Conservation (phyloP, 2,113 vertebrate genomes). For the Lucifuga dentata region DNA sequence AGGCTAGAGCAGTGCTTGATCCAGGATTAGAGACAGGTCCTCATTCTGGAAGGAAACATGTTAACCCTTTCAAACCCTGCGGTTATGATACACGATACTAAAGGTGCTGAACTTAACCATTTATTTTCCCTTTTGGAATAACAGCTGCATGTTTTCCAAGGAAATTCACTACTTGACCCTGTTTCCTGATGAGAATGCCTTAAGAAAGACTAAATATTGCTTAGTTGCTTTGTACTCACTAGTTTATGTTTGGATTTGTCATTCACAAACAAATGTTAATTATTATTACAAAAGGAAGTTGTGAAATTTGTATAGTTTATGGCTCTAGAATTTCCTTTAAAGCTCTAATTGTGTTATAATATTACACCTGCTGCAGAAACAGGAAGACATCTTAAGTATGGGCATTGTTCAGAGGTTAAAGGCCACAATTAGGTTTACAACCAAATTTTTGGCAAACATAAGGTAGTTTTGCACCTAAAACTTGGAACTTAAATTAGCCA, state of each 20-base stretch:
- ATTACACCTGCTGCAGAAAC: neutral
- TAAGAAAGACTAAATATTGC: slow-evolving; percentile 18
- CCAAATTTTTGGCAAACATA: neutral
- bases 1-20: slow-evolving; percentile 67
- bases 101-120: slow-evolving; percentile 65
- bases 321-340: neutral
- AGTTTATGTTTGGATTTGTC: slow-evolving; percentile 19
- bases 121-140: slow-evolving; percentile 58
- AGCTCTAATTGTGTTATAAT: neutral
- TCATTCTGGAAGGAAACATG: slow-evolving; percentile 58
- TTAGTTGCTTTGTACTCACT: slow-evolving; percentile 13
- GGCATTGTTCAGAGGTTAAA: neutral
- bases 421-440: neutral
- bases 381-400: too few species aligned
- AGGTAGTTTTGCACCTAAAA: too few species aligned
- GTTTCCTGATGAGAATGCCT: slow-evolving; percentile 55
- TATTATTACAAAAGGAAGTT: slow-evolving; percentile 1
- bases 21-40: slow-evolving; percentile 70
- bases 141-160: slow-evolving; percentile 44
- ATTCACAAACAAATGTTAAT: slow-evolving; percentile 3
- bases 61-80: slow-evolving; percentile 72
- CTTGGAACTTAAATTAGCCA: too few species aligned
- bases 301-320: neutral
- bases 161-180: slow-evolving; percentile 57
- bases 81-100: slow-evolving; percentile 71